Evolutionary conservation across 2,113 vertebrate genomes (phyloP).

Genomic region (Tetrax tetrax): DNA sequence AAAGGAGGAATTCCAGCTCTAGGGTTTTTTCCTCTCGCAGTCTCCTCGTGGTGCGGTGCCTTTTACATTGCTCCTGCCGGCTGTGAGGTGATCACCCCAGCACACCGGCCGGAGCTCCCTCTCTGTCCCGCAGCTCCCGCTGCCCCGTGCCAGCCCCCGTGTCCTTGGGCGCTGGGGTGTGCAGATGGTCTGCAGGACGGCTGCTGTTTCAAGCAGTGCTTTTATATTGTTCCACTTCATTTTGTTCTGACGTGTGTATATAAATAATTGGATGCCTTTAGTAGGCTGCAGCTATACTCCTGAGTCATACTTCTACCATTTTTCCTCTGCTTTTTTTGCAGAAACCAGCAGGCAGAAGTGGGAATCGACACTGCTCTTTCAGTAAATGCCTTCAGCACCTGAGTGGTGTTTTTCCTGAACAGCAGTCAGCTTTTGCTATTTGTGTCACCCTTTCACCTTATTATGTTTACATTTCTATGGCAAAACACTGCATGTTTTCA

Average conservation of each 20-base stretch:
- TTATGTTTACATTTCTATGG: constrained; percentile 57
- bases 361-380: background rate
- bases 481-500: constrained; percentile 58
- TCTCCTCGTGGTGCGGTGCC: background rate
- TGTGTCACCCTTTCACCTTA: background rate
- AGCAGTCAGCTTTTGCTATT: background rate
- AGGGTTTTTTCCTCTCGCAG: background rate
- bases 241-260: background rate
- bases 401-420: background rate
- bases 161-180: no score
- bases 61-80: background rate
- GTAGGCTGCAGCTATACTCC: background rate
- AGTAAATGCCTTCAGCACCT: background rate
- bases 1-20: background rate
- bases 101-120: background rate
- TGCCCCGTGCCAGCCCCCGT: background rate
- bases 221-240: background rate
- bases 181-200: background rate
- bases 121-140: background rate
- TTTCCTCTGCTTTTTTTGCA: background rate
- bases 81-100: background rate
- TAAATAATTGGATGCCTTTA: background rate
- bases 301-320: background rate
- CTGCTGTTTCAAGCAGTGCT: background rate
- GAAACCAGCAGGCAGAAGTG: background rate